These are phyloP conservation scores for Melanerpes aurifrons DNA, from an alignment of 2,113 vertebrate species.

Conservation along the genomic window DNA sequence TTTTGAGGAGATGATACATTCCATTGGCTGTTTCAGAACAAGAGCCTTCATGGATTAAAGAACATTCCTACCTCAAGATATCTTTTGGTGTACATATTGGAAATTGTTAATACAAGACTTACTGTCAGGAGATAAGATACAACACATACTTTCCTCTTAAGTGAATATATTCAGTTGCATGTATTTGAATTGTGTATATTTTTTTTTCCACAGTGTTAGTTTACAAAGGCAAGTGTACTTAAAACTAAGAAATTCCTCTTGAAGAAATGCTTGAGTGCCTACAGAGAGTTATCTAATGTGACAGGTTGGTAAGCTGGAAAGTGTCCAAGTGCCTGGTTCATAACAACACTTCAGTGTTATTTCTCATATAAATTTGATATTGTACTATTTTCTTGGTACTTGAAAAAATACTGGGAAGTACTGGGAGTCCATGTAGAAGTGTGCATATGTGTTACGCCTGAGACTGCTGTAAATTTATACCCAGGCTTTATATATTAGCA, in stretches of 20 bases:
- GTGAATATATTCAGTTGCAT: neutral
- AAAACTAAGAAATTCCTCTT: slow-evolving; percentile 33
- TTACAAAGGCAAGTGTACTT: slow-evolving; percentile 20
- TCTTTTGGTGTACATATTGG: neutral
- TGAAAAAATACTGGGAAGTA: neutral
- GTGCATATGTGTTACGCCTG: rapidly evolving
- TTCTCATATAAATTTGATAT: neutral
- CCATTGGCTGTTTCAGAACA: neutral
- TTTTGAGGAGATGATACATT: neutral
- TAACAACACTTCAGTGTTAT: neutral
- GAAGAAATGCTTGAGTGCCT: slow-evolving; percentile 11
- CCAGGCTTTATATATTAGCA: neutral
- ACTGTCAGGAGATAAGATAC: neutral
- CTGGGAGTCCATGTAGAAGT: neutral
- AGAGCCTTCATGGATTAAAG: neutral
- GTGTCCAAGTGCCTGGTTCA: neutral
- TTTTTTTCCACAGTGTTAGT: neutral
- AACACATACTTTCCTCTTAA: neutral
- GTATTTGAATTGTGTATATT: neutral
- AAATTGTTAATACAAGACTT: neutral
- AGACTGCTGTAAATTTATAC: neutral
- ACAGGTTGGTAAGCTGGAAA: slow-evolving; percentile 39
- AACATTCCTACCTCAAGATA: neutral
- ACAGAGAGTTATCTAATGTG: slow-evolving; percentile 9
- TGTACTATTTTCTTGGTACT: neutral